Base-by-base conservation (phyloP, 1,140 invertebrate genomes). In the Dryas iulia region DNA sequence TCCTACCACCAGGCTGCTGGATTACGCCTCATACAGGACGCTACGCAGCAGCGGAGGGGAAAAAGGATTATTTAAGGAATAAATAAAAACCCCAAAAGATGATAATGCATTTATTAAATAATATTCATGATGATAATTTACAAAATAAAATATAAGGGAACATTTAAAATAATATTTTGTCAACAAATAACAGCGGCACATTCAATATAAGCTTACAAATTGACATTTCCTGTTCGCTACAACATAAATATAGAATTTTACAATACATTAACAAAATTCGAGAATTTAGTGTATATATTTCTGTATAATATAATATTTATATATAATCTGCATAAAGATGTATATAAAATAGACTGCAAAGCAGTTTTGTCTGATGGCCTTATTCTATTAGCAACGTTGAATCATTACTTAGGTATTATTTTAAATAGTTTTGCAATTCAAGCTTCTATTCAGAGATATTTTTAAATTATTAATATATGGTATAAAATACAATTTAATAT, bases 81-180 rank as follows among this genome's bases (percentile, higher is more conserved):
- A 52, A 59, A 31, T 23, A 59, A 59, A 31, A 59, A n/a, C 7
- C 28, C 28, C 12, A n/a, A n/a, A 21, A 18, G 67, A 70, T 77
- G 69, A 61, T 68, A 69, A 70, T 72, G 69, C 65, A 69, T 77
- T 77, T 77, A 77, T 74, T 74, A 61, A 73, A 71, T 66, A 75
- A 69, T 24, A 73, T 59, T 70, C 35, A 71, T 39, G 69, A 69
- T 31, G 63, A 71, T 35, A 68, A 62, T 64, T 68, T 59, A 59
- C 56, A 72, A 58, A 47, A 69, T 18, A 47, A 47, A 3, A 18
- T 47, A 21, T 18, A 18, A 8, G 0, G 3, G 21, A 18, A 47
- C 31, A 59, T 59, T 59, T 59, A 11, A 47, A 47, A 47, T 10
- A 47, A 47, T 47, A 18, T 8, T 47, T 47, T 3, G n/a, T 21